Base-by-base conservation (phyloP, 2,888 invertebrate genomes). In the Tryphoninae sp. region DNA sequence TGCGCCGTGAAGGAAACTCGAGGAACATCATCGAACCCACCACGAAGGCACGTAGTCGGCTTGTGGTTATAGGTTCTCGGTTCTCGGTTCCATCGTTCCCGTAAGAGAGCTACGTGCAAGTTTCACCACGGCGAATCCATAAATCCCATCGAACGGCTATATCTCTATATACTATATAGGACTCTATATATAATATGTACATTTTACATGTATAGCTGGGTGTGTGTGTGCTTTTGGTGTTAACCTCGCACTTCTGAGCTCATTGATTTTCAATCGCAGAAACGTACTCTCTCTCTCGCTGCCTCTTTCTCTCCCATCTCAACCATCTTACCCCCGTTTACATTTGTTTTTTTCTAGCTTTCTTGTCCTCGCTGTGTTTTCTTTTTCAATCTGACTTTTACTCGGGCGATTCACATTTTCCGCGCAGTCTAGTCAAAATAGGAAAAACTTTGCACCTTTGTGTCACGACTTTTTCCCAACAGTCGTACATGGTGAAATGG, bases 181-280 rank as follows among this genome's bases (percentile, higher is more conserved):
- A 1, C 16, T 59, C 9, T 67, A 59, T 61, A 49, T 62, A 51
- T 23, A 33, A 23, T 51, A 69, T 19, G 23, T 51, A 23, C 22
- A 40, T 33, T 33, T 33, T 58, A 68, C 23, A 55, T 40, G 40
- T 40, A 55, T 68, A 53, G 1, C n/a, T 65, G 33, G 33, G 45
- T 51, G 49, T 49, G 59, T 77, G 16, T 55, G 53, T 40, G 76
- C 53, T 67, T 42, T 53, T 53, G 59, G 65, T 84, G 81, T 64
- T 82, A 82, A 81, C 79, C 84, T 84, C 82, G 75, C 84, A 84
- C 86, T 86, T 84, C 81, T 79, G 84, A 86, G 85, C 84, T 87
- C 88, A 88, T 88, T 88, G 88, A 87, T 88, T 88, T 88, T 87
- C 87, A 87, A 87, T 88, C 86, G 72, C 22, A 22, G 72, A 76